phyloP scores from a whole-genome alignment of 2,113 vertebrate species.

The Butorides virescens region DNA sequence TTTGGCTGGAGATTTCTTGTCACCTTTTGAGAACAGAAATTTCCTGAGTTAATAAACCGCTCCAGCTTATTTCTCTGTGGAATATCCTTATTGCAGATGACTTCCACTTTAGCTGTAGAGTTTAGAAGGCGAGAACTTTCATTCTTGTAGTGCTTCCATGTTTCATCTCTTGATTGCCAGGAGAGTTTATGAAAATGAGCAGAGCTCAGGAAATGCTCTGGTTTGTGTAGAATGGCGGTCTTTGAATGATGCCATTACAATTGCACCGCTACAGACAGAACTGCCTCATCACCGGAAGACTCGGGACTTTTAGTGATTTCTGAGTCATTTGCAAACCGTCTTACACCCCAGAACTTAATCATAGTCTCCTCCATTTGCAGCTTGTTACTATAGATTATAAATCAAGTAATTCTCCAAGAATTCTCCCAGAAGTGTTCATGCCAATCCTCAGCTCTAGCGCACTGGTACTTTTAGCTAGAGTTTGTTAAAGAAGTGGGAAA shows the following conservation, averaged over 20 bases:
- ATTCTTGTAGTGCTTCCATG: neutral
- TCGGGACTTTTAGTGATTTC: neutral
- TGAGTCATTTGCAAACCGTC: neutral
- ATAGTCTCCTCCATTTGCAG: neutral
- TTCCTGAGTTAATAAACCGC: neutral
- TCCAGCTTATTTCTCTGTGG: neutral
- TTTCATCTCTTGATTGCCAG: neutral
- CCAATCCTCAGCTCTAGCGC: fast-evolving
- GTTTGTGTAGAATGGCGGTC: neutral
- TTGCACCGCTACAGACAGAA: neutral
- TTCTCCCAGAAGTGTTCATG: neutral
- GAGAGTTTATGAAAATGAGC: neutral
- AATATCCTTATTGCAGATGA: neutral
- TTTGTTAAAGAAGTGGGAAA: neutral
- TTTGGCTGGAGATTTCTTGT: neutral
- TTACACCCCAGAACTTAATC: neutral
- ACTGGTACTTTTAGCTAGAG: neutral
- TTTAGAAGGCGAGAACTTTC: neutral
- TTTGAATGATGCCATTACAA: neutral
- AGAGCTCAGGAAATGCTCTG: neutral
- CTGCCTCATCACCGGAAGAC: neutral
- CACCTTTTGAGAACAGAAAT: neutral
- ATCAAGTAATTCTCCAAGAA: neutral
- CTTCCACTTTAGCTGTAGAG: neutral
- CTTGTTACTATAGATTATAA: neutral